phyloP scores from a whole-genome alignment of 1,140 invertebrate genomes.

The Drosophila hydei region DNA sequence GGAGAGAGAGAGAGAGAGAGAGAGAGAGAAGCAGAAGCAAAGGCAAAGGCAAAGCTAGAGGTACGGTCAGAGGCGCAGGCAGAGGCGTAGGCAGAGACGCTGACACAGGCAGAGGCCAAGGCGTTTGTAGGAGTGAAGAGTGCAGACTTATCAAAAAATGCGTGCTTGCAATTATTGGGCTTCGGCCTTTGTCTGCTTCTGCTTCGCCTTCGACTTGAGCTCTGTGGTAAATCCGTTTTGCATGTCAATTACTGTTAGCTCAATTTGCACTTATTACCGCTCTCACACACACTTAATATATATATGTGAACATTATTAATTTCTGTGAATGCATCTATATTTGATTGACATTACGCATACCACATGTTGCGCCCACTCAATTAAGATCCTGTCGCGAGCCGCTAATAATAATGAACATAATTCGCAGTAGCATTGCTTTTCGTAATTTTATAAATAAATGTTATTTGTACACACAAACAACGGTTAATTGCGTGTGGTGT shows the following conservation, averaged over 20 bases:
- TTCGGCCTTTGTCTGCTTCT: neutral
- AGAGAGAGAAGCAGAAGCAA: neutral
- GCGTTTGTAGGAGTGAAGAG: neutral
- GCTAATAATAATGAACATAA: conserved; percentile 27
- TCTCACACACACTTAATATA: conserved; percentile 5
- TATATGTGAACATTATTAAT: too few species aligned
- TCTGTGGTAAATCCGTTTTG: conserved; percentile 25
- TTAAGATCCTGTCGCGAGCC: conserved; percentile 11
- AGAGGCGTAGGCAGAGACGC: neutral
- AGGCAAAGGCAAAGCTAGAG: neutral
- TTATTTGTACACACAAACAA: conserved; percentile 21
- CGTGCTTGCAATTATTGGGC: conserved; percentile 52
- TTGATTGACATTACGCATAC: conserved; percentile 46
- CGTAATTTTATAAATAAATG: conserved; percentile 35
- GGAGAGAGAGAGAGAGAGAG: neutral
- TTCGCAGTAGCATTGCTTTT: conserved; percentile 13
- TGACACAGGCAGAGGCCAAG: neutral
- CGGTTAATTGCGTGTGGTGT: conserved; percentile 26
- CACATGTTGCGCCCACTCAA: conserved; percentile 45
- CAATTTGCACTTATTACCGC: conserved; percentile 29
- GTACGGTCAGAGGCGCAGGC: neutral
- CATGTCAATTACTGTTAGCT: conserved; percentile 31
- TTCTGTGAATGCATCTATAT: neutral
- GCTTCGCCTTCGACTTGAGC: conserved; percentile 26
- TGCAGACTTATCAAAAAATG: conserved; percentile 31